Evolutionary conservation across 1,140 invertebrate genomes (phyloP).

Genomic region (Drosophila pseudoobscura): DNA sequence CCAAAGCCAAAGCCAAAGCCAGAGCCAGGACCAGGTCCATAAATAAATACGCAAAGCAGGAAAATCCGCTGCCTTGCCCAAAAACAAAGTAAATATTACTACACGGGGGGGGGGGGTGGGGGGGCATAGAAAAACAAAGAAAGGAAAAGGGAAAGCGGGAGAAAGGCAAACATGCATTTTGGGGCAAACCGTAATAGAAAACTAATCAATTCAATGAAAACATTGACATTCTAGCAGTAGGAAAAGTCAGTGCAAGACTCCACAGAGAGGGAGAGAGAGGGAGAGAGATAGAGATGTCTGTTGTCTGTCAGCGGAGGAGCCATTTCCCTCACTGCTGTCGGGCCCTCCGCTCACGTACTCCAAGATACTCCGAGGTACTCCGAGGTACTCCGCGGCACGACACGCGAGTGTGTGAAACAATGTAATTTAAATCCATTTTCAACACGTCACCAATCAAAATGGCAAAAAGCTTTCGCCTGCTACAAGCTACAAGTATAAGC

Average conservation of each 20-base stretch:
- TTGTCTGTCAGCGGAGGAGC: too few species aligned
- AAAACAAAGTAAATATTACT: slow-evolving; percentile 54
- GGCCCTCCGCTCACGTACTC: background rate
- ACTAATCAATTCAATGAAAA: slow-evolving; percentile 78
- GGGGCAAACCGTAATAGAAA: slow-evolving; percentile 51
- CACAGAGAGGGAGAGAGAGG: background rate
- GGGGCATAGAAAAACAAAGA: slow-evolving; percentile 27
- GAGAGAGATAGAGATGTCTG: slow-evolving; percentile 31
- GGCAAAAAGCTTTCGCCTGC: slow-evolving; percentile 68
- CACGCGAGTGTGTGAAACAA: slow-evolving; percentile 56
- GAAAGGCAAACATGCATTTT: slow-evolving; percentile 34
- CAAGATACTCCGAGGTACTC: too few species aligned
- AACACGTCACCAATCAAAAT: slow-evolving; percentile 80
- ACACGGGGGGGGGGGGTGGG: slow-evolving; percentile 7
- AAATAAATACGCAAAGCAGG: slow-evolving; percentile 43
- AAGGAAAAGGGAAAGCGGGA: background rate
- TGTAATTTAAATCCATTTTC: slow-evolving; percentile 82
- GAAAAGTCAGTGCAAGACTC: slow-evolving; percentile 57
- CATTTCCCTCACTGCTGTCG: slow-evolving; percentile 21
- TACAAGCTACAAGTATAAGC: slow-evolving; percentile 52
- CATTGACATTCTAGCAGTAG: slow-evolving; percentile 59
- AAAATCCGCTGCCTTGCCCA: slow-evolving; percentile 61
- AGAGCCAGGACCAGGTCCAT: slow-evolving; percentile 21
- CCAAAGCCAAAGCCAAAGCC: slow-evolving; percentile 41
- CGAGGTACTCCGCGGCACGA: background rate